These are phyloP conservation scores for Diglossa cyanea DNA, from an alignment of 2,797 vertebrate genomes.

Conservation along the genomic window DNA sequence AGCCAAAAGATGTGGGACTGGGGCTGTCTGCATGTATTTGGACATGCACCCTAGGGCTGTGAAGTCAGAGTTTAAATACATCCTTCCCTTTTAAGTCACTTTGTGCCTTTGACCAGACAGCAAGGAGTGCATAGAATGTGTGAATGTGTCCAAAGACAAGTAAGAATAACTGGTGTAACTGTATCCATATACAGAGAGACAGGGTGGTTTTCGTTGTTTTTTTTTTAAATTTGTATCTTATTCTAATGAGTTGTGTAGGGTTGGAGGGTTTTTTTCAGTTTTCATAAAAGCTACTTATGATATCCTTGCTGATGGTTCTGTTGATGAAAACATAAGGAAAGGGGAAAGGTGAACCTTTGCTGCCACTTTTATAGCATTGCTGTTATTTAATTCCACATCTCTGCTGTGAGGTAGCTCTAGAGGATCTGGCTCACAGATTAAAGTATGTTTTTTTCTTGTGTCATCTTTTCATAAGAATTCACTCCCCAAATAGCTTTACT, in stretches of 20 bases:
- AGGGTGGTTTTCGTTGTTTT: background rate
- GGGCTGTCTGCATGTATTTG: background rate
- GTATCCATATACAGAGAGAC: background rate
- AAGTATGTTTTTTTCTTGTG: background rate
- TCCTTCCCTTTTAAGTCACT: slow-evolving; percentile 34
- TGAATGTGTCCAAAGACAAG: background rate
- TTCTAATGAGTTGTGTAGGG: background rate
- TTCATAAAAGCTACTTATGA: background rate
- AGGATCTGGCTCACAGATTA: background rate
- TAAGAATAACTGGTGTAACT: background rate
- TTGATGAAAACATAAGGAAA: background rate
- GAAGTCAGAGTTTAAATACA: slow-evolving; percentile 25
- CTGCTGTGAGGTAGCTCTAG: background rate
- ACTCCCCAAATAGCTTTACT: background rate
- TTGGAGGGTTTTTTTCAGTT: fast-evolving
- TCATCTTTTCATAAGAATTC: background rate
- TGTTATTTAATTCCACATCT: background rate
- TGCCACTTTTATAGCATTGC: background rate
- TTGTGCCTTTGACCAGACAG: slow-evolving; percentile 2
- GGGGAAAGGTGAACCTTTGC: background rate
- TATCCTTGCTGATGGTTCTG: background rate
- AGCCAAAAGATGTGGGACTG: slow-evolving; percentile 7
- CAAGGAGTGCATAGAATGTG: slow-evolving; percentile 2
- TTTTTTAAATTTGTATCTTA: background rate
- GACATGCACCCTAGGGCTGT: background rate